Evolutionary conservation across 1,140 invertebrate genomes (phyloP), one percentile per base, ranked within the genome.

Genomic region (Hycleus phaleratus): DNA sequence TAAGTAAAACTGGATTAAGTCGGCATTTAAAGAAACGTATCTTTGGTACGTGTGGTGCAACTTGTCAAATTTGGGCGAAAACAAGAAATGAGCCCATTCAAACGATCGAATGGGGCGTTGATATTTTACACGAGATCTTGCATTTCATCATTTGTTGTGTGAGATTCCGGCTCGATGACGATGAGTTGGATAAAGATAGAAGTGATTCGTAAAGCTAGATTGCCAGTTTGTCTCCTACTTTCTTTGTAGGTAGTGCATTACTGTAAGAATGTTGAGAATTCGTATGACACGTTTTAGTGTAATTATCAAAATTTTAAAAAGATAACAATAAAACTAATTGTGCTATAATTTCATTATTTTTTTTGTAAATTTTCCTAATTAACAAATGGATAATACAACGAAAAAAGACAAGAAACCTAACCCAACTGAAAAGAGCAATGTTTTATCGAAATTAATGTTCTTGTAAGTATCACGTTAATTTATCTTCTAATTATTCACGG

Each of bases 11-110:
- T 49, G 85, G 85, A 25, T 85, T 99, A 18, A 86, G 84, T 60
- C 92, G 97, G 77, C 90, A 97, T 76, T 81, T 82, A 57, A 81
- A 77, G 49, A 82, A 87, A 54, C 78, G 85, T 18, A 77, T 86
- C 56, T 97, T 95, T 81, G 94, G 88, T 5, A 98, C 95, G 2
- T 95, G 92, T 78, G 97, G 97, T 9, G 93, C 98, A 75, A 78
- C 84, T 39, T 93, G 93, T 64, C 82, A 91, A 57, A 71, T 95
- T 12, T 95, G 93, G 93, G 93, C 96, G 71, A 86, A 88, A 64
- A 84, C 83, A 26, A 79, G 91, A 65, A 90, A 87, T 73, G 89
- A 93, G 77, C 93, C 95, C 4, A 77, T 96, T 0, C 82, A 85
- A 68, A 86, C 85, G 42, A 91, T 91, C 59, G 83, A 89, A 71